These are phyloP conservation scores for Diprion similis DNA, from an alignment of 1,140 invertebrate species.

Conservation along the genomic window DNA sequence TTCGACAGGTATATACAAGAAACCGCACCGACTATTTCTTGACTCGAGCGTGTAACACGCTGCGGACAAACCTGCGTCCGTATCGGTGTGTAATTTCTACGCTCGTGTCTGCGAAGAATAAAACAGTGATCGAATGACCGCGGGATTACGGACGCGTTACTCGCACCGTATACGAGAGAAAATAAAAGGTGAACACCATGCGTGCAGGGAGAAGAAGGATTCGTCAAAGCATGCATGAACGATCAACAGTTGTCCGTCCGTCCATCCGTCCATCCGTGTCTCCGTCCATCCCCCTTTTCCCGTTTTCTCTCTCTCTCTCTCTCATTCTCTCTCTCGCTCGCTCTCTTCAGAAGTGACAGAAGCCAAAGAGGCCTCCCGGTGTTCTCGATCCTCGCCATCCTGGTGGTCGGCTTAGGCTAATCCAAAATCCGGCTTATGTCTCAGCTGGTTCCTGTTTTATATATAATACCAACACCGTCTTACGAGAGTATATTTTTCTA, in stretches of 20 bases:
- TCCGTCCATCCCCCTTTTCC: background rate
- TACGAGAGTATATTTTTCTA: conserved; percentile 31
- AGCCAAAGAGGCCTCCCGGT: conserved; percentile 9
- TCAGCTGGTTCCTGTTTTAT: conserved; percentile 48
- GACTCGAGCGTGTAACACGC: too few relatives aligned
- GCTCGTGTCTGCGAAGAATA: too few relatives aligned
- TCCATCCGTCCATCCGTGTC: too few relatives aligned
- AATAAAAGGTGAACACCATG: too few relatives aligned
- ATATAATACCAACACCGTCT: conserved; percentile 23
- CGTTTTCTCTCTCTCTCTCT: conserved; percentile 14
- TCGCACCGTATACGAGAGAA: too few relatives aligned
- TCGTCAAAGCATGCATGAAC: conserved; percentile 3
- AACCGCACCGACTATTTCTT: too few relatives aligned
- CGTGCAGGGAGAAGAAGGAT: background rate
- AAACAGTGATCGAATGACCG: too few relatives aligned
- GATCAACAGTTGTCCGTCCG: conserved; percentile 4
- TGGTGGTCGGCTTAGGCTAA: conserved; percentile 45
- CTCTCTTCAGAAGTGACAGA: conserved; percentile 19
- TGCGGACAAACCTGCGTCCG: too few relatives aligned
- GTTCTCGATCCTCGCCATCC: conserved; percentile 17
- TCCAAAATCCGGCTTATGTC: conserved; percentile 56
- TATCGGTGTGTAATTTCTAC: too few relatives aligned
- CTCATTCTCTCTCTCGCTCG: conserved; percentile 15
- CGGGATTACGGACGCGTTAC: too few relatives aligned
- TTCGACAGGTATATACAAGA: background rate